phyloP scores from a whole-genome alignment of 2,888 invertebrate genomes.

The Pachydiplax longipennis region DNA sequence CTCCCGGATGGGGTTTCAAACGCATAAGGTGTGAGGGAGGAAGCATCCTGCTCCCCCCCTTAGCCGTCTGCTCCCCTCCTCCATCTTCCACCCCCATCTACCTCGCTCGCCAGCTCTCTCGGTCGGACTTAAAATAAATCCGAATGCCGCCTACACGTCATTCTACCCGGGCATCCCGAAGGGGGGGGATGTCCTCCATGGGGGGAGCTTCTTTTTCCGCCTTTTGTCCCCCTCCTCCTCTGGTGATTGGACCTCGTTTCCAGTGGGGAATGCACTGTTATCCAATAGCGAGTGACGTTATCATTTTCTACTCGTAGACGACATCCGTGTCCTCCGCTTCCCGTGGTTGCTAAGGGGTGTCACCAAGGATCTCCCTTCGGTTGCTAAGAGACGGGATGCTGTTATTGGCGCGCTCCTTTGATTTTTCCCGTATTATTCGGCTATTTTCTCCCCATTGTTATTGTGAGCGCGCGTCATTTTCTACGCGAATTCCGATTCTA shows the following conservation, averaged over 20 bases:
- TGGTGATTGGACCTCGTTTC: background rate
- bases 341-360: background rate
- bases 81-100: background rate
- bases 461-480: background rate
- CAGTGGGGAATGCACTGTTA: background rate
- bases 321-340: background rate
- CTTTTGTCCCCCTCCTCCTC: background rate
- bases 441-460: no score
- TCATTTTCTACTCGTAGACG: background rate
- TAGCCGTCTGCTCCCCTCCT: background rate
- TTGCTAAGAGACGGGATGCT: background rate
- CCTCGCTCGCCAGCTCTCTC: constrained; percentile 22
- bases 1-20: constrained; percentile 26
- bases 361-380: background rate
- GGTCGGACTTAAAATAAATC: constrained; percentile 40
- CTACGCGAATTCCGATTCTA: background rate
- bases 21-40: constrained; percentile 16
- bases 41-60: background rate
- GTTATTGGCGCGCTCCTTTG: background rate
- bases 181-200: background rate
- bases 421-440: background rate
- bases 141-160: constrained; percentile 37
- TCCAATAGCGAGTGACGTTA: background rate
- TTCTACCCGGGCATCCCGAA: constrained; percentile 28
- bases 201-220: background rate